A percentile compares a stretch with the other conserved stretches of the same genome.
phyloP scores from a whole-genome alignment of 2,888 invertebrate species.

The Lasius platythorax region DNA sequence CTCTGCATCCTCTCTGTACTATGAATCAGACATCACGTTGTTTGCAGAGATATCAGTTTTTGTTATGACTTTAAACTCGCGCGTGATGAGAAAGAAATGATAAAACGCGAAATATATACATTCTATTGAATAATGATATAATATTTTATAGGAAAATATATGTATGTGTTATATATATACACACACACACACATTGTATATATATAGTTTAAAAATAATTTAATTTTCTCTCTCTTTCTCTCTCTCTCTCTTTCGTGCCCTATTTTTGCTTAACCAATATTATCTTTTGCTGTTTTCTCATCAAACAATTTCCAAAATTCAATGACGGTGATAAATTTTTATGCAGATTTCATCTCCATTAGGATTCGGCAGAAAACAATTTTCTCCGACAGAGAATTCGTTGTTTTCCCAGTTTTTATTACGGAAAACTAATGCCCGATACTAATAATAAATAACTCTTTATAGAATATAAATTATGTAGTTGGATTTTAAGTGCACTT shows the following conservation, averaged over 20 bases:
- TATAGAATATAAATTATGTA: neutral
- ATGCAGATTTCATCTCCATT: neutral
- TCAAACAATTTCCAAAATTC: conserved; percentile 8
- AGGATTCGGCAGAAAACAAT: neutral
- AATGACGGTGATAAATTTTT: conserved; percentile 34
- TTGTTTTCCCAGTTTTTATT: neutral
- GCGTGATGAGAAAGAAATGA: neutral
- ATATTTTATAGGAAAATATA: neutral
- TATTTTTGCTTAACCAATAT: neutral
- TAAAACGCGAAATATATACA: neutral
- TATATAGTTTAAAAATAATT: conserved; percentile 4
- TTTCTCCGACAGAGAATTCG: neutral
- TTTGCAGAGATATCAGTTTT: conserved; percentile 12
- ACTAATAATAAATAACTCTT: neutral
- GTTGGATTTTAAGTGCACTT: neutral
- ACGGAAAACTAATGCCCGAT: neutral
- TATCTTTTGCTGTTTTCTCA: neutral
- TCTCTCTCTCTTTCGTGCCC: neutral
- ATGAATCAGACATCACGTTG: neutral
- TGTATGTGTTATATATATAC: no score
- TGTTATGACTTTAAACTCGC: neutral
- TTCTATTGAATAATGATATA: neutral
- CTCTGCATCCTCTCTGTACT: neutral
- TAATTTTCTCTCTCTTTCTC: neutral
- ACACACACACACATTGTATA: no score